These are phyloP conservation scores for Varanus komodoensis DNA, from an alignment of 2,113 vertebrate genomes.

Conservation along the genomic window DNA sequence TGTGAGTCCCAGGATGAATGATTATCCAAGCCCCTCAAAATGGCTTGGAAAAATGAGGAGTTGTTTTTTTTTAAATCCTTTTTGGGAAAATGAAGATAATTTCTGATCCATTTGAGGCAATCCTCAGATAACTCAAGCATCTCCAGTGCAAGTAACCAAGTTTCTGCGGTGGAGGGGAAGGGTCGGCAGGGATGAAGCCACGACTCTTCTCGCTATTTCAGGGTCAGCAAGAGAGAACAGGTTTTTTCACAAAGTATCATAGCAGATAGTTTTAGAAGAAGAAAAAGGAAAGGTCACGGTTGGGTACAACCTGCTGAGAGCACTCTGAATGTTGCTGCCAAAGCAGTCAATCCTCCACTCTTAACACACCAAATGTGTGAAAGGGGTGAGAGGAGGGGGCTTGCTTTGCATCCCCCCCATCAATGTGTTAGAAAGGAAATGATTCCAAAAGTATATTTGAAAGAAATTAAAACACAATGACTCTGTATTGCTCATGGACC, in stretches of 20 bases:
- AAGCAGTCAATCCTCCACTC: not conserved
- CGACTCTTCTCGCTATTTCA: not conserved
- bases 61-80: not conserved
- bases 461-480: not conserved
- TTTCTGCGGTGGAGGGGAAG: not conserved
- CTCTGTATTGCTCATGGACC: not conserved
- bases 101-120: not conserved
- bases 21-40: not conserved
- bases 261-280: not conserved
- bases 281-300: not conserved
- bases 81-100: not conserved
- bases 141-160: not conserved
- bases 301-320: not conserved
- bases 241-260: not conserved
- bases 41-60: not conserved
- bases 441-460: not conserved
- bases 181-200: not conserved
- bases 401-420: not conserved
- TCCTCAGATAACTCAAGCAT: not conserved
- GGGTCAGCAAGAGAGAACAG: not conserved
- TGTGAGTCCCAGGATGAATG: not conserved
- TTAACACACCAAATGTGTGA: not conserved
- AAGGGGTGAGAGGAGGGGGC: not conserved
- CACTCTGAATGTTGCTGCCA: constrained; percentile 8
- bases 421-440: not conserved